phyloP scores from a whole-genome alignment of 2,797 vertebrate genomes.

The Phaenicophaeus curvirostris region DNA sequence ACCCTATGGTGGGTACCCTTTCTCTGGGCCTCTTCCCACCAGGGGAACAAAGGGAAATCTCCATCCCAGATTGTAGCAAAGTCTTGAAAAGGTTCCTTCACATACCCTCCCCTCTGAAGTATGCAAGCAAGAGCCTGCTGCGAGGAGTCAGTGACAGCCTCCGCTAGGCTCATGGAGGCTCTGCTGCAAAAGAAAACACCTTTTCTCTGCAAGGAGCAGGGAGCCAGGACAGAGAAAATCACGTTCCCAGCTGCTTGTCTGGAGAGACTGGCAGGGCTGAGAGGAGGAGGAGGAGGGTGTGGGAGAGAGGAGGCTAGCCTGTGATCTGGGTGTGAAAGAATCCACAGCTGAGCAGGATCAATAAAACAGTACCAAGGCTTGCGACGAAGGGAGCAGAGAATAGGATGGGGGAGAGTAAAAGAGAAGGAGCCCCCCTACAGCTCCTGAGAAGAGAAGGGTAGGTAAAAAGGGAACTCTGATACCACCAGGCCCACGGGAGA shows the following conservation, averaged over 20 bases:
- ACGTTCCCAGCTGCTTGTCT: neutral
- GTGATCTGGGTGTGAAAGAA: constrained; percentile 64
- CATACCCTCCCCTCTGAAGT: neutral
- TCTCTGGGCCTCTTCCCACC: neutral
- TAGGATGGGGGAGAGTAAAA: constrained; percentile 53
- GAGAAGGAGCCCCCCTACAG: constrained; percentile 63
- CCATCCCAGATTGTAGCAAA: neutral
- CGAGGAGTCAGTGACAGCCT: neutral
- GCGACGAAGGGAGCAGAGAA: constrained; percentile 22
- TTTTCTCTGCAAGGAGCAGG: neutral
- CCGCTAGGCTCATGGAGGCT: neutral
- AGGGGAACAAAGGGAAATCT: neutral
- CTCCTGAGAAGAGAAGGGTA: constrained; percentile 64
- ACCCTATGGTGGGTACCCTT: accelerated
- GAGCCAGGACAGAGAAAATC: neutral
- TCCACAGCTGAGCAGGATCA: constrained; percentile 42
- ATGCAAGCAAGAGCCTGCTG: neutral
- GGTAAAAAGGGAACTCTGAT: constrained; percentile 59
- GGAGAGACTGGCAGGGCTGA: neutral
- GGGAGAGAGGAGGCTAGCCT: constrained; percentile 28
- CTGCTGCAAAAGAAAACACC: neutral
- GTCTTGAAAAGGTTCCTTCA: neutral
- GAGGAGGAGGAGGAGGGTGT: constrained; percentile 11
- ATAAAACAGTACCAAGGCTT: constrained; percentile 43
- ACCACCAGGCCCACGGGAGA: constrained; percentile 64